Percentiles rank a stretch among this genome's conserved stretches.
phyloP scores from a whole-genome alignment of 2,797 vertebrate genomes.

The Karalla daura region DNA sequence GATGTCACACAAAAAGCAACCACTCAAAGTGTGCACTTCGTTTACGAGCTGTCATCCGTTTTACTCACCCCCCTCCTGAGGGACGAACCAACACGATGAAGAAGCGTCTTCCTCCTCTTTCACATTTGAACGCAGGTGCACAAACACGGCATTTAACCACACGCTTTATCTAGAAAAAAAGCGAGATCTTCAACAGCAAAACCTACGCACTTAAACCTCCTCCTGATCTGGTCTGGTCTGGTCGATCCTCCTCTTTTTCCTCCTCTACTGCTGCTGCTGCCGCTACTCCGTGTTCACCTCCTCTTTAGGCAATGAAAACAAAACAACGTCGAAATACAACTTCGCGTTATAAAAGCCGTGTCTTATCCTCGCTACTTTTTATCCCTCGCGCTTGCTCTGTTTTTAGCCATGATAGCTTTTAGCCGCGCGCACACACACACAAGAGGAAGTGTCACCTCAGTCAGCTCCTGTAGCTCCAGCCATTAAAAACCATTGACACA shows the following conservation, averaged over 20 bases:
- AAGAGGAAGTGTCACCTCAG: constrained; percentile 71
- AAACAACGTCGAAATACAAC: constrained; percentile 55
- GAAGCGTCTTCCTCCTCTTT: constrained; percentile 40
- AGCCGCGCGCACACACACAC: constrained; percentile 28
- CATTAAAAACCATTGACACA: too few relatives aligned
- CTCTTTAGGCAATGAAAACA: constrained; percentile 41
- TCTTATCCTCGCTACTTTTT: too few relatives aligned
- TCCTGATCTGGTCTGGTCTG: too few relatives aligned
- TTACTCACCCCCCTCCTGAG: constrained; percentile 62
- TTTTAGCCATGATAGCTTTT: constrained; percentile 38
- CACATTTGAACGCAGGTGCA: constrained; percentile 61
- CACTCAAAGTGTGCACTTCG: constrained; percentile 28
- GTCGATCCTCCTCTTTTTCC: too few relatives aligned
- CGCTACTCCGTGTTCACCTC: constrained; percentile 26
- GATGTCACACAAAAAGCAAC: too few relatives aligned
- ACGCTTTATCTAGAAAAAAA: too few relatives aligned
- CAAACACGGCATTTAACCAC: constrained; percentile 28
- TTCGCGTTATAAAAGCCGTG: constrained; percentile 9
- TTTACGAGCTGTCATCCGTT: constrained; percentile 62
- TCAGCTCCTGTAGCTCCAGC: too few relatives aligned
- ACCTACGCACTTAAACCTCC: constrained; percentile 74
- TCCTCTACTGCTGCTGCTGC: too few relatives aligned
- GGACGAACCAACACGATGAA: constrained; percentile 57
- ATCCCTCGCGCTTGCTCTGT: too few relatives aligned
- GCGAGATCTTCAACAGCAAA: constrained; percentile 13